Evolutionary conservation across 2,113 vertebrate genomes (phyloP).

Genomic region (Gavialis gangeticus): DNA sequence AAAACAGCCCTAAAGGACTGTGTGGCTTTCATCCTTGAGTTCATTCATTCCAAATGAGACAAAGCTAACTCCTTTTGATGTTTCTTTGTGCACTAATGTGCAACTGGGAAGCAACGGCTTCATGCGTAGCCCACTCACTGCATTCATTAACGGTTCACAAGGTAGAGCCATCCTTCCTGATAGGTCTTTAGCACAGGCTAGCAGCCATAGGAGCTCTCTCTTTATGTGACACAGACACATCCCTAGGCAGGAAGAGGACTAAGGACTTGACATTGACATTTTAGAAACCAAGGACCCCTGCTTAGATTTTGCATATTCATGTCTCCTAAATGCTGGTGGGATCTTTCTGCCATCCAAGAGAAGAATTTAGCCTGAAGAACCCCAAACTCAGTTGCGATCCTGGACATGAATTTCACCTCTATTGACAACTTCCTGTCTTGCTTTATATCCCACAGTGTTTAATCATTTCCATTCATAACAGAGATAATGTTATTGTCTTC

Average conservation of each 20-base stretch:
- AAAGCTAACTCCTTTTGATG: not conserved
- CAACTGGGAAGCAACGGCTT: not conserved
- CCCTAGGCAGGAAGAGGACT: not conserved
- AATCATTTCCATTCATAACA: not conserved
- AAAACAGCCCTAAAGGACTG: not conserved
- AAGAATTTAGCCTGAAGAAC: not conserved
- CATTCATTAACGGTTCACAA: not conserved
- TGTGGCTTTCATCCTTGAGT: not conserved
- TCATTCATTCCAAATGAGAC: not conserved
- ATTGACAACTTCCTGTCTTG: not conserved
- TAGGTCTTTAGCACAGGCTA: not conserved
- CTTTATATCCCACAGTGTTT: not conserved
- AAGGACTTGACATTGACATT: not conserved
- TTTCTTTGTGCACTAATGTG: not conserved
- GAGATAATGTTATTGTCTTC: not conserved
- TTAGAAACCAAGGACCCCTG: not conserved
- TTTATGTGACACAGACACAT: too few relatives aligned
- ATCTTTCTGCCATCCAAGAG: not conserved
- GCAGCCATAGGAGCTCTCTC: not conserved
- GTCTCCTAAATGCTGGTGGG: not conserved
- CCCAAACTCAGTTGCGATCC: not conserved
- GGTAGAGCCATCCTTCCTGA: not conserved
- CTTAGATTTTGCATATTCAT: not conserved
- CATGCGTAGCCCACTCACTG: not conserved
- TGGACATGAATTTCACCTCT: not conserved